Conservation (phyloP, 2,888 invertebrate species). For the Arrhopalites spinosus region DNA sequence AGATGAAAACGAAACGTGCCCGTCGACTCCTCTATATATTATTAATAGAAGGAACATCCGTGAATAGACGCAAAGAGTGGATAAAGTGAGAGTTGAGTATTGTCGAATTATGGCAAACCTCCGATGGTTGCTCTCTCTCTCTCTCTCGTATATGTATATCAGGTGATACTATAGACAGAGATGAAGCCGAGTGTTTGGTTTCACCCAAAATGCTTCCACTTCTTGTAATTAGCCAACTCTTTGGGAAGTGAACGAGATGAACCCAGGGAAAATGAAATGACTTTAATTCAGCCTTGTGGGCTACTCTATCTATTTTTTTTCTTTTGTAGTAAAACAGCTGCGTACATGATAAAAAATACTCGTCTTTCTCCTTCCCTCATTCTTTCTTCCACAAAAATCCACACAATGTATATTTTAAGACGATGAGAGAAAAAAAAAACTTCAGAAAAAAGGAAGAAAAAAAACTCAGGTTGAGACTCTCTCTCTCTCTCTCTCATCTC, state of each 20-base stretch:
- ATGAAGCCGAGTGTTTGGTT: constrained; percentile 22
- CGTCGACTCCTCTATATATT: too few relatives aligned
- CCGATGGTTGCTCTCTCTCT: background rate
- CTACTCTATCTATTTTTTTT: background rate
- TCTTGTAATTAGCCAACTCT: constrained; percentile 29
- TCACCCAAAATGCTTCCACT: constrained; percentile 26
- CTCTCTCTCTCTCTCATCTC: too few relatives aligned
- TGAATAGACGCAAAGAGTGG: too few relatives aligned
- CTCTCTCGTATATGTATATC: too few relatives aligned
- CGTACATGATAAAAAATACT: background rate
- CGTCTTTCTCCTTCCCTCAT: background rate
- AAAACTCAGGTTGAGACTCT: too few relatives aligned
- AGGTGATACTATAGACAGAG: background rate
- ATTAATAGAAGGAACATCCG: too few relatives aligned
- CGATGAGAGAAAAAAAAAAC: too few relatives aligned
- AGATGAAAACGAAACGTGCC: background rate
- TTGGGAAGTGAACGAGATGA: constrained; percentile 13
- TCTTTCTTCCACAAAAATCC: too few relatives aligned
- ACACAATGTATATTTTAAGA: too few relatives aligned
- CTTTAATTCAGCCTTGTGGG: constrained; percentile 2
- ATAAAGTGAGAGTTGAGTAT: too few relatives aligned
- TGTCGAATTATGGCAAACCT: background rate
- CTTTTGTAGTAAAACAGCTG: background rate
- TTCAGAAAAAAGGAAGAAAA: too few relatives aligned
- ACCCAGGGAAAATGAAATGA: constrained; percentile 24